Evolutionary conservation across 2,797 vertebrate species (phyloP), one percentile per base, ranked within the genome.

Genomic region (Rhabdomys pumilio): DNA sequence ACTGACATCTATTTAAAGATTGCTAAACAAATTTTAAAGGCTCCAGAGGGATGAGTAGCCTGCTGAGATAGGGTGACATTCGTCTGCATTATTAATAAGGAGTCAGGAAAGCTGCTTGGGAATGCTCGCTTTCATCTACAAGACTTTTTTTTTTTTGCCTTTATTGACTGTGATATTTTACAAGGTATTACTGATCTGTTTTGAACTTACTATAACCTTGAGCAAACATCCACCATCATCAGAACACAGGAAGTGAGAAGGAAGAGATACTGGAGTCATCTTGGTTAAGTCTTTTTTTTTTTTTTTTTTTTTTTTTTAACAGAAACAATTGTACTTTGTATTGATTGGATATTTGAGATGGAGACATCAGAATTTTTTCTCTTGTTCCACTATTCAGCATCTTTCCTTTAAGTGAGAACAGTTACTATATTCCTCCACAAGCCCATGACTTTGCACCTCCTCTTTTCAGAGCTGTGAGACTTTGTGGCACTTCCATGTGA

Each of bases 51-150:
- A 77, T 0, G 14, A 47, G 26, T 55, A 61, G 13, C 44, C 19
- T 93, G 91, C 81, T 84, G n/a, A 96, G 85, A 69, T 29, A 81
- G 82, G 91, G n/a, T 75, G 95, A 90, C 50, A 65, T 47, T 92
- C 41, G 26, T 89, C 69, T 96, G 89, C 65, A 77, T 95, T 97
- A 96, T 97, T 98, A 93, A 94, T 96, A 94, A 96, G 34, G 85
- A 89, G 84, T 92, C 86, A 95, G 90, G 95, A 98, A 89, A 90
- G 72, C 65, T 95, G n/a, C 82, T 84, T 59, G 83, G 44, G 55
- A 89, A 80, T 72, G 65, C 73, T 95, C 41, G 22, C 85, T 97
- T 93, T 89, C 13, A 88, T 93, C 72, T 61, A 83, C 61, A 89
- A 93, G 80, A 94, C 69, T 61, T 59, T 57, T 57, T 57, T 24